Percentiles rank a stretch among this genome's conserved stretches.
Evolutionary conservation across 2,888 invertebrate genomes (phyloP).

Genomic region (Ditylenchus weischeri): DNA sequence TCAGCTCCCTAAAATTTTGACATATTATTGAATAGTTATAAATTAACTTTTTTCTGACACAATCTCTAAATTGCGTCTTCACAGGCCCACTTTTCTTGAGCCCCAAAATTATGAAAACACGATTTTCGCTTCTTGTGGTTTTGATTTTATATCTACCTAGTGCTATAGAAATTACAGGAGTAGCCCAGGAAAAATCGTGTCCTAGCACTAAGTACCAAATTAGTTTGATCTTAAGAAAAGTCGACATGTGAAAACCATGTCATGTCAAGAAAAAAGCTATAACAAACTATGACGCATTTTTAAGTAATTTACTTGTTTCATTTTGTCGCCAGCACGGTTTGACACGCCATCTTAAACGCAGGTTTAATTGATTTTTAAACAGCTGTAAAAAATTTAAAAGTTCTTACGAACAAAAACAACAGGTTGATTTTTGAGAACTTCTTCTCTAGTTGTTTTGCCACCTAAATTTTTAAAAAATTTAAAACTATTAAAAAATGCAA

Average conservation of each 20-base stretch:
- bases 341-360: slow-evolving; percentile 47
- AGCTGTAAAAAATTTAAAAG: slow-evolving; percentile 31
- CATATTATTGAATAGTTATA: too few species aligned
- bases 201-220: too few species aligned
- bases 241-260: not conserved
- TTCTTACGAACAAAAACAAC: slow-evolving; percentile 55
- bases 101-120: too few species aligned
- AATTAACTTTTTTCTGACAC: not conserved
- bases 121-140: too few species aligned
- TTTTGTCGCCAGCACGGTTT: slow-evolving; percentile 54
- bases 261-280: slow-evolving; percentile 4
- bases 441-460: slow-evolving; percentile 39
- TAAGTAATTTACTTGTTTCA: slow-evolving; percentile 27
- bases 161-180: too few species aligned
- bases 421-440: slow-evolving; percentile 49
- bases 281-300: slow-evolving; percentile 1
- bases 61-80: too few species aligned
- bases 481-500: too few species aligned
- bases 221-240: too few species aligned
- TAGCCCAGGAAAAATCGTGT: too few species aligned
- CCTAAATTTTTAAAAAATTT: too few species aligned
- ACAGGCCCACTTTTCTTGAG: too few species aligned
- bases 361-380: slow-evolving; percentile 1
- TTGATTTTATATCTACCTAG: too few species aligned
- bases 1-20: slow-evolving; percentile 12